phyloP scores from a whole-genome alignment of 2,113 vertebrate species.

The Caranx ignobilis region DNA sequence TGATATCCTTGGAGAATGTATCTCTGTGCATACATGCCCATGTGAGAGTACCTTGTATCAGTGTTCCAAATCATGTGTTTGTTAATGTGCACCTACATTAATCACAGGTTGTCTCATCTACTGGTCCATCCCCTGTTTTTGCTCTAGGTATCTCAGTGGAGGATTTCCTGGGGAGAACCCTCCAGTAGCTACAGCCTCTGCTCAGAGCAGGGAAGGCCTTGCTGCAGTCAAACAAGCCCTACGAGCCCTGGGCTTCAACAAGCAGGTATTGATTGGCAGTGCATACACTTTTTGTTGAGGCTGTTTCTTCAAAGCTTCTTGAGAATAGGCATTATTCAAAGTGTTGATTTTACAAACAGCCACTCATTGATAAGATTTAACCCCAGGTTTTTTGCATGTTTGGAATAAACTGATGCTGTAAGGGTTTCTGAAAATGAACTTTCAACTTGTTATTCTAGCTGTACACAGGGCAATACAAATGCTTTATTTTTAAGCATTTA shows the following conservation, averaged over 20 bases:
- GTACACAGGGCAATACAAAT: background rate
- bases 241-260: slow-evolving; percentile 89
- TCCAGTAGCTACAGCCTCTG: slow-evolving; percentile 71
- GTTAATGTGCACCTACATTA: background rate
- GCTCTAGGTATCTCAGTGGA: slow-evolving; percentile 87
- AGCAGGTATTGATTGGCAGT: slow-evolving; percentile 84
- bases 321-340: slow-evolving; percentile 23
- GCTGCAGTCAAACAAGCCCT: slow-evolving; percentile 88
- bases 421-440: background rate
- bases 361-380: slow-evolving; percentile 16
- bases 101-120: background rate
- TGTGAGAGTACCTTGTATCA: background rate
- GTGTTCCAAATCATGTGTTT: background rate
- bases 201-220: slow-evolving; percentile 88
- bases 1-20: background rate
- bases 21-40: background rate
- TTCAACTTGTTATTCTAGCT: background rate
- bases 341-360: slow-evolving; percentile 9
- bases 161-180: slow-evolving; percentile 71
- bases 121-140: slow-evolving; percentile 6
- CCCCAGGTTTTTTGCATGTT: background rate
- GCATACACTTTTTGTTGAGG: background rate
- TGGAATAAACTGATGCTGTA: background rate
- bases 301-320: slow-evolving; percentile 27
- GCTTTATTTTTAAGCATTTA: background rate